phyloP scores from a whole-genome alignment of 1,140 invertebrate genomes.

The Rhopalosiphum maidis region DNA sequence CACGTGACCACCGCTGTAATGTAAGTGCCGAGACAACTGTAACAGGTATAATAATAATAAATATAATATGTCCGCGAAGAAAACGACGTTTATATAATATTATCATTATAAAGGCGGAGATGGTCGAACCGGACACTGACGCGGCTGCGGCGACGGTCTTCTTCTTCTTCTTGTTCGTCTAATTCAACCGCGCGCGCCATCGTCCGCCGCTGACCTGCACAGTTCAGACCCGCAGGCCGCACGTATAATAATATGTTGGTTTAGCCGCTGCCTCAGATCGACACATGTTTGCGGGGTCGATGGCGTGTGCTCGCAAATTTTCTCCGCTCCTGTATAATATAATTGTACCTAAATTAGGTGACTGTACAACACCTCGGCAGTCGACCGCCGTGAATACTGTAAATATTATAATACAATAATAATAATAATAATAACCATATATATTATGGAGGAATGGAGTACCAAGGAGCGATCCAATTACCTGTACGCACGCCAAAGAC shows the following conservation, averaged over 20 bases:
- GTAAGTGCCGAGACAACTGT: neutral
- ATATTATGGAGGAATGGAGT: too few relatives aligned
- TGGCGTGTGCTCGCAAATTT: neutral
- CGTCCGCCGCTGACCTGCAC: neutral
- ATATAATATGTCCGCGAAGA: neutral
- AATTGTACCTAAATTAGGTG: neutral
- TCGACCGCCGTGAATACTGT: neutral
- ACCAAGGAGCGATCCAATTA: too few relatives aligned
- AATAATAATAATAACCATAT: neutral
- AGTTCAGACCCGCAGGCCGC: neutral
- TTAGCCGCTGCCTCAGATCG: neutral
- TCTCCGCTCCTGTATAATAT: neutral
- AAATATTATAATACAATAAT: neutral
- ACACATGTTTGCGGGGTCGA: neutral
- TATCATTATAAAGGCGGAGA: neutral
- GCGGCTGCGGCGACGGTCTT: neutral
- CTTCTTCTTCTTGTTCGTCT: neutral
- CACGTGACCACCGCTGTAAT: neutral
- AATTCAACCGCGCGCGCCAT: neutral
- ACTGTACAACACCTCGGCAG: neutral
- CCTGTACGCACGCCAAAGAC: too few relatives aligned
- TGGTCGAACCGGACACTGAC: neutral
- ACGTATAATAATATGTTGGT: neutral
- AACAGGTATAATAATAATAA: neutral
- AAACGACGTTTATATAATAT: neutral